Evolutionary conservation across 2,113 vertebrate species (phyloP).

Genomic region (Brevimyrus niger): DNA sequence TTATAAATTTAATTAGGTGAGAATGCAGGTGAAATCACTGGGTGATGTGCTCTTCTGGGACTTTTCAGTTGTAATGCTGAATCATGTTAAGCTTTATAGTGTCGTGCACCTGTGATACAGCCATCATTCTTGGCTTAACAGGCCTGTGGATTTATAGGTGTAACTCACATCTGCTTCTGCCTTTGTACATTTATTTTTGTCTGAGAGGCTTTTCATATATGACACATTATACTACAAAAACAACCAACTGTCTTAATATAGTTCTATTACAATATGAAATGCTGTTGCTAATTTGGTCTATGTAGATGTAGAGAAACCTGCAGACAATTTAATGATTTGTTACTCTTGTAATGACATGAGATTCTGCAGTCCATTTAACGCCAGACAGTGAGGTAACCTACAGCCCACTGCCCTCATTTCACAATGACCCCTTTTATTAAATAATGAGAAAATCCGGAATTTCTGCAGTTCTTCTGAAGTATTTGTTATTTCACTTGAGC

Average conservation of each 20-base stretch:
- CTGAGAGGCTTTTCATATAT: not conserved
- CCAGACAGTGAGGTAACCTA: not conserved
- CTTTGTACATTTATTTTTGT: not conserved
- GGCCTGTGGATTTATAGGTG: not conserved
- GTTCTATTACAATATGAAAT: not conserved
- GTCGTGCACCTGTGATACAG: not conserved
- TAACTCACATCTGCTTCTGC: not conserved
- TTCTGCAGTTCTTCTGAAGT: not conserved
- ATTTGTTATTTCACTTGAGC: not conserved
- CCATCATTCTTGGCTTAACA: not conserved
- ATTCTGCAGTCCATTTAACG: not conserved
- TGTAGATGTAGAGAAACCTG: not conserved
- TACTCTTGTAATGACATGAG: not conserved
- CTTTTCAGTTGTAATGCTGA: not conserved
- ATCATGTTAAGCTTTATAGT: not conserved
- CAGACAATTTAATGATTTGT: not conserved
- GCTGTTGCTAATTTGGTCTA: not conserved
- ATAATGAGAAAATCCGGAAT: not conserved
- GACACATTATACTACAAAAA: not conserved
- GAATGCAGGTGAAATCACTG: not conserved
- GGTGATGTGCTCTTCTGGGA: not conserved
- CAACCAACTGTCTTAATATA: not conserved
- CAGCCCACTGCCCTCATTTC: not conserved
- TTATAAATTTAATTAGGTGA: not conserved
- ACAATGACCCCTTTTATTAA: not conserved